phyloP scores from a whole-genome alignment of 37 sponge, comb jelly and placozoan genomes.

The Ianthella basta region DNA sequence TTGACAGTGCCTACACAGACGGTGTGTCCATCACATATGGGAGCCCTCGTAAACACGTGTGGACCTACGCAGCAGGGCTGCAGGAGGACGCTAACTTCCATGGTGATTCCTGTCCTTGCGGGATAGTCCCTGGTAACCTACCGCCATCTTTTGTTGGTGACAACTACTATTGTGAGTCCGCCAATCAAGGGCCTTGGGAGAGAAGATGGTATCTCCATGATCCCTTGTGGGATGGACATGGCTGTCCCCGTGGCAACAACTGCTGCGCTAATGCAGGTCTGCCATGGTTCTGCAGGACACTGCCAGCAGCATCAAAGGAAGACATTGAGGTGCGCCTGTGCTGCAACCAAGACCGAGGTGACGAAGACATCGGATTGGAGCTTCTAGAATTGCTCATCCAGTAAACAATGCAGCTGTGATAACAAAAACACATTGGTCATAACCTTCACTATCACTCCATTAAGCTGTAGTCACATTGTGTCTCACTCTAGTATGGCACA shows the following conservation, averaged over 20 bases:
- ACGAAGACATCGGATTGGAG: conserved; percentile 29
- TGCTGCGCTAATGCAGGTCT: conserved; percentile 33
- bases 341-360: background rate
- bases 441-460: too few relatives aligned
- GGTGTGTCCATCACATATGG: conserved; percentile 50
- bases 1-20: conserved; percentile 22
- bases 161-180: conserved; percentile 30
- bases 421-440: too few relatives aligned
- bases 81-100: background rate
- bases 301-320: background rate
- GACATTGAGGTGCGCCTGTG: conserved; percentile 23
- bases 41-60: conserved; percentile 43
- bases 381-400: conserved; percentile 2
- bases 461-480: too few relatives aligned
- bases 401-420: background rate
- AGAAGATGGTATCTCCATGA: background rate
- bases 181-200: background rate
- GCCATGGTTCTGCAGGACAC: conserved; percentile 20
- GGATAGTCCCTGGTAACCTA: background rate
- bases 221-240: conserved; percentile 15
- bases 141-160: conserved; percentile 25
- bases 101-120: conserved; percentile 1
- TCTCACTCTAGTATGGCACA: too few relatives aligned
- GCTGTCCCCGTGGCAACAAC: conserved; percentile 14
- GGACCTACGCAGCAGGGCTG: conserved; percentile 44